Evolutionary conservation across 2,888 invertebrate genomes (phyloP).

Genomic region (Euclidia mi): DNA sequence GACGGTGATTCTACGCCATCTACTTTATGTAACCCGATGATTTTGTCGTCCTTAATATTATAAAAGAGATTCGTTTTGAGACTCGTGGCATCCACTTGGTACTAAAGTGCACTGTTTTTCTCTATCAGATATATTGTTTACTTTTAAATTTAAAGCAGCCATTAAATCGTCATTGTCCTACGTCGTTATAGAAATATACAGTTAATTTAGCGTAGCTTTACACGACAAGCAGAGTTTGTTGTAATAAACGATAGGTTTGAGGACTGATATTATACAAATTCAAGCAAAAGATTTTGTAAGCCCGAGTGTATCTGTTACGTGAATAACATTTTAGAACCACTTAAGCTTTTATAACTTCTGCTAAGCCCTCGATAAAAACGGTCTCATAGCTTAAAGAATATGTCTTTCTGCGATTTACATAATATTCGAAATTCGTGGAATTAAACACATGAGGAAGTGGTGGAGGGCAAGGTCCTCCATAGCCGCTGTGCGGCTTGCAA

Average conservation of each 20-base stretch:
- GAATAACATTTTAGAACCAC: conserved; percentile 7
- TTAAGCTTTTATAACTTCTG: no score
- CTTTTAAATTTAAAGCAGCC: conserved; percentile 42
- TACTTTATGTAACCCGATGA: conserved; percentile 53
- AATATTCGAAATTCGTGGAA: no score
- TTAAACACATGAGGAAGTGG: no score
- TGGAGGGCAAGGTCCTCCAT: no score
- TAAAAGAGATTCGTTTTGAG: conserved; percentile 47
- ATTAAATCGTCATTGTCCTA: conserved; percentile 40
- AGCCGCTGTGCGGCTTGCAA: no score
- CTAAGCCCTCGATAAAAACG: no score
- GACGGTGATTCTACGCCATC: conserved; percentile 38
- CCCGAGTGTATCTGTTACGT: conserved; percentile 1
- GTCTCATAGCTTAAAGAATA: no score
- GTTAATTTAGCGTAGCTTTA: conserved; percentile 22
- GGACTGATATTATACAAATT: conserved; percentile 50
- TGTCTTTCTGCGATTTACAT: no score
- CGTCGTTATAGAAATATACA: conserved; percentile 34
- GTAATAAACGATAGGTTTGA: conserved; percentile 45
- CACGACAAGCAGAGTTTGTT: conserved; percentile 32
- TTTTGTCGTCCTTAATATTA: conserved; percentile 44
- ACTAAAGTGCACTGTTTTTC: conserved; percentile 45
- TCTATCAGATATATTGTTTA: conserved; percentile 35
- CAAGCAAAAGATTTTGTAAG: conserved; percentile 38
- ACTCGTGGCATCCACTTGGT: conserved; percentile 37